Base-by-base conservation (phyloP, 2,888 invertebrate genomes). In the Sycophila texana region DNA sequence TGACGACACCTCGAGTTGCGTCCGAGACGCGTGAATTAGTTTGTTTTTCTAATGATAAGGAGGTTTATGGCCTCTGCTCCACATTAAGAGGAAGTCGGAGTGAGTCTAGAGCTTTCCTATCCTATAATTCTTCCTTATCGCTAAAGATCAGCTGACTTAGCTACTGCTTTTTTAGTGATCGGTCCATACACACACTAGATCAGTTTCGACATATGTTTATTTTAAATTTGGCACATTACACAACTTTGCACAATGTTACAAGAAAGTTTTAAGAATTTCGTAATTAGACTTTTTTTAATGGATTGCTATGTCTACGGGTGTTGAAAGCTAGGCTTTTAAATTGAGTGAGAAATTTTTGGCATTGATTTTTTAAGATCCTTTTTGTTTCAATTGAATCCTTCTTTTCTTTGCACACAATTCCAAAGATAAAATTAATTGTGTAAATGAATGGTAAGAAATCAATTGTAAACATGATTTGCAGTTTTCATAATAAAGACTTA, bases 181-280 rank as follows among this genome's bases (percentile, higher is more conserved):
- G 65, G 66, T 73, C 39, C n/a, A 61, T 39, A 39, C 39, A 39
- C 1, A 39, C 10, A 10, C 30, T 16, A 26, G 30, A 79, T 82
- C 67, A 55, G 60, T 85, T 84, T 83, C 82, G 73, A 82, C 81
- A 81, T 55, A 49, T 77, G 70, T 79, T 79, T 73, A 72, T 76
- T 81, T 81, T 80, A 67, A 82, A 81, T 60, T 83, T 85, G 67
- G 83, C 83, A 81, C 67, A 63, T 83, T 77, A 47, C 71, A 73
- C 55, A n/a, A 67, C 63, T 67, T 84, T 84, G 79, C 72, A 79
- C 71, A 83, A 82, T 74, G 47, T 71, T 73, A 73, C 70, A 57
- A 65, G 68, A 78, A 72, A 65, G 66, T 66, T 20, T 4, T 49
- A 0, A 47, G 39, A 55, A 58, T 77, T 77, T 71, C 60, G 60